Evolutionary conservation across 2,797 vertebrate genomes (phyloP).

Genomic region (Iguana delicatissima): DNA sequence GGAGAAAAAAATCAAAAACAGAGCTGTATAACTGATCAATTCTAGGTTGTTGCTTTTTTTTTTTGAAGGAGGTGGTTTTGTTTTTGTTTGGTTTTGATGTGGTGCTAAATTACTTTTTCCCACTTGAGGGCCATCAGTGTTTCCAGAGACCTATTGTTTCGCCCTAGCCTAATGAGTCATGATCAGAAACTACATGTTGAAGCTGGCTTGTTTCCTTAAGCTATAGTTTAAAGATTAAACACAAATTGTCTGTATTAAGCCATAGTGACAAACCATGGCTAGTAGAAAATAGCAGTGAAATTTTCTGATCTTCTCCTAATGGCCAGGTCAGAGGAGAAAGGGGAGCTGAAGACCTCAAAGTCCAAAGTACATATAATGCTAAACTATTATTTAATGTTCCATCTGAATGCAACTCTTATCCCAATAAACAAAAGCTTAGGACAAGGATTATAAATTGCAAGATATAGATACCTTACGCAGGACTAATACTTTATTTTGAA

Average conservation of each 20-base stretch:
- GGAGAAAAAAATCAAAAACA: too few species aligned
- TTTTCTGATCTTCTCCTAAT: not conserved
- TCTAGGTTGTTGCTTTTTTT: too few species aligned
- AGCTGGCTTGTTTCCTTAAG: not conserved
- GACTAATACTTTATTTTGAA: not conserved
- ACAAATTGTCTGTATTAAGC: not conserved
- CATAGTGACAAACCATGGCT: not conserved
- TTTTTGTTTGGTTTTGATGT: too few species aligned
- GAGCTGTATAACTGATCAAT: too few species aligned
- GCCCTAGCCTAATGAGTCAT: not conserved
- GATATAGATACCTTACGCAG: not conserved
- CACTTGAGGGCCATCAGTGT: too few species aligned
- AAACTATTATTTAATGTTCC: not conserved
- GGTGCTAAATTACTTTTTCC: too few species aligned
- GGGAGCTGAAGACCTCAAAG: not conserved
- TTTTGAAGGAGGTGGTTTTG: too few species aligned
- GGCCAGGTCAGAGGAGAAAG: not conserved
- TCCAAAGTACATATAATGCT: not conserved
- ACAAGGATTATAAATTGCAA: not conserved
- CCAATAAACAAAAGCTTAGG: not conserved
- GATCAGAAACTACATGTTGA: not conserved
- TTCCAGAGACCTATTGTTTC: too few species aligned
- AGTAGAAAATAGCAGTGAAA: not conserved
- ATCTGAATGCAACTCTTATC: not conserved
- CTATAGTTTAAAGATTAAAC: not conserved